Evolutionary conservation across 1,140 invertebrate genomes (phyloP).

Genomic region (Brachystomella parvula): DNA sequence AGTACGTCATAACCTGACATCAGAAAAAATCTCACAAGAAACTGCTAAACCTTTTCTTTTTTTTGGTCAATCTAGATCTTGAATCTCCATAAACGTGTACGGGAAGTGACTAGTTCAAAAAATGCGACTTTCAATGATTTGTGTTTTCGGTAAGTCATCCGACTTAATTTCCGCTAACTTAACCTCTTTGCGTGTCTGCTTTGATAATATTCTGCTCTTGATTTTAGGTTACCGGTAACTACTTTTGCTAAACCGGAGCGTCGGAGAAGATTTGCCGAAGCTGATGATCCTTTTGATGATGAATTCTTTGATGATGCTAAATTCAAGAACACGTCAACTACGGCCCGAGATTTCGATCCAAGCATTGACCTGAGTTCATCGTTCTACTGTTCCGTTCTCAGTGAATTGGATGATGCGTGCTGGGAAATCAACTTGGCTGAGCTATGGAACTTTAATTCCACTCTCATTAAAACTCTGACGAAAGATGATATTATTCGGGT

Average conservation of each 20-base stretch:
- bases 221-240: slow-evolving; percentile 21
- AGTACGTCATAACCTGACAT: slow-evolving; percentile 40
- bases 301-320: slow-evolving; percentile 14
- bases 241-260: slow-evolving; percentile 27
- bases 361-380: slow-evolving; percentile 47
- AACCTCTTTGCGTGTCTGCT: not conserved
- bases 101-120: slow-evolving; percentile 40
- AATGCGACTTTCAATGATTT: slow-evolving; percentile 45
- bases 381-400: slow-evolving; percentile 52
- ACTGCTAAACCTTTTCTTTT: not conserved
- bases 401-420: slow-evolving; percentile 52
- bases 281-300: slow-evolving; percentile 14
- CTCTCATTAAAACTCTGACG: slow-evolving; percentile 49
- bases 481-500: slow-evolving; percentile 54
- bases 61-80: slow-evolving; percentile 41
- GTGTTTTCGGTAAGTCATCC: slow-evolving; percentile 45
- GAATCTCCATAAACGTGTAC: slow-evolving; percentile 43
- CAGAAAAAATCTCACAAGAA: not conserved
- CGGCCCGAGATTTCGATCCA: slow-evolving; percentile 46
- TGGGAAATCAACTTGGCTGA: slow-evolving; percentile 58
- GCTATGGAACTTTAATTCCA: slow-evolving; percentile 57
- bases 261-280: not conserved
- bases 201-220: not conserved
- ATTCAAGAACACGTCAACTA: not conserved
- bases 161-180: not conserved